phyloP scores from a whole-genome alignment of 2,113 vertebrate genomes.

The Oxyura jamaicensis region DNA sequence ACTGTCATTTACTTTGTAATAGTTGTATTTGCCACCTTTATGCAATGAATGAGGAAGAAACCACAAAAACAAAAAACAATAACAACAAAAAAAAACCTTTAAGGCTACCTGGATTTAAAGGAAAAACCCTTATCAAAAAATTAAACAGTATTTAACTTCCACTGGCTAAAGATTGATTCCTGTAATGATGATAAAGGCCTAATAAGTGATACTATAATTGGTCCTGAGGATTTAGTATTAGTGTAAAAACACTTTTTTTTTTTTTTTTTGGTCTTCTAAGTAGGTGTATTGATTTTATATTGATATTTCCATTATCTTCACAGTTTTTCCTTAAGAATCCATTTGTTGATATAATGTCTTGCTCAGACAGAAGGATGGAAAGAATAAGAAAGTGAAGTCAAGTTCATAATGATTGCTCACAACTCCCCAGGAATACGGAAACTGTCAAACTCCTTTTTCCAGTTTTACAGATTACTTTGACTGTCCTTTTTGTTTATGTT shows the following conservation, averaged over 20 bases:
- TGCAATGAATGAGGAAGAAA: background rate
- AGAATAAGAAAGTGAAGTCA: background rate
- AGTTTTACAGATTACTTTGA: background rate
- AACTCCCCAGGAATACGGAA: background rate
- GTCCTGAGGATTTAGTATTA: background rate
- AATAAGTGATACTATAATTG: background rate
- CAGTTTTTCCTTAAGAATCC: conserved; percentile 27
- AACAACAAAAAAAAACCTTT: background rate
- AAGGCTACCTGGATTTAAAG: background rate
- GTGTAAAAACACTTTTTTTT: background rate
- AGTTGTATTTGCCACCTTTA: background rate
- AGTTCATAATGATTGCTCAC: background rate
- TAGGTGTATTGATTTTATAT: conserved; percentile 20
- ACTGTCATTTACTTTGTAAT: background rate
- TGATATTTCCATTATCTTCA: conserved; percentile 49
- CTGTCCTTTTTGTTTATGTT: background rate
- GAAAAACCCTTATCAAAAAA: background rate
- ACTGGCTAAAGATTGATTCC: background rate
- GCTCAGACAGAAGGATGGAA: background rate
- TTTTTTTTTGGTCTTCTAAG: background rate
- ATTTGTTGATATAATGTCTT: background rate
- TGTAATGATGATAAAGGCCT: background rate
- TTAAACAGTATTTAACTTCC: background rate
- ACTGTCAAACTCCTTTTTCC: background rate
- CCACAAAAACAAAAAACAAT: background rate